Percentiles rank a stretch among this genome's conserved stretches.
phyloP scores from a whole-genome alignment of 2,797 vertebrate genomes.

The Sciurus carolinensis region DNA sequence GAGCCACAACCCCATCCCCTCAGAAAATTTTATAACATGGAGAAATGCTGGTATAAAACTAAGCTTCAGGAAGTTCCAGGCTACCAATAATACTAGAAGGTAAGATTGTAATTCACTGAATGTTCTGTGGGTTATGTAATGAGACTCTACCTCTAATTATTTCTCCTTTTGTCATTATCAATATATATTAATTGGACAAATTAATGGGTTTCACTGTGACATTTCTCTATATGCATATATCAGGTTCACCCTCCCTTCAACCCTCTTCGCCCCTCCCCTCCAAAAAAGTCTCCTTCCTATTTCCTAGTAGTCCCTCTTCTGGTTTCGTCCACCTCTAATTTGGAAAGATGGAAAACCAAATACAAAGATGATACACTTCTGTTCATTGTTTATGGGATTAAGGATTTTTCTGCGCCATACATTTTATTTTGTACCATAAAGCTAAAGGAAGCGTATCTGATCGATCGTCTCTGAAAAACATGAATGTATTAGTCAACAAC shows the following conservation, averaged over 20 bases:
- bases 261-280: background rate
- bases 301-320: background rate
- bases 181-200: background rate
- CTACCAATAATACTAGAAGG: background rate
- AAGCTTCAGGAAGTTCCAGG: constrained; percentile 33
- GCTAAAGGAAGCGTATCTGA: constrained; percentile 17
- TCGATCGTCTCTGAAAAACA: background rate
- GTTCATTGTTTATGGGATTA: constrained; percentile 16
- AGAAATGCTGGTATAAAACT: background rate
- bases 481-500: background rate
- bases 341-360: constrained; percentile 63
- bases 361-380: background rate
- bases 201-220: background rate
- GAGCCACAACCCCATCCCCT: no score
- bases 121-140: background rate
- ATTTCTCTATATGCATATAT: background rate
- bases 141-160: background rate
- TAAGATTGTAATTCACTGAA: background rate
- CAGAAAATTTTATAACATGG: background rate
- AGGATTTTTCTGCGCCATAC: background rate
- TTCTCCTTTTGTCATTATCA: background rate
- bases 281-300: background rate
- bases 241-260: background rate
- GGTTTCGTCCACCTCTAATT: background rate
- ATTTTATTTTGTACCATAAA: background rate